A percentile compares a stretch with the other conserved stretches of the same genome.
Evolutionary conservation across 1,140 invertebrate species (phyloP).

Genomic region (Hycleus phaleratus): DNA sequence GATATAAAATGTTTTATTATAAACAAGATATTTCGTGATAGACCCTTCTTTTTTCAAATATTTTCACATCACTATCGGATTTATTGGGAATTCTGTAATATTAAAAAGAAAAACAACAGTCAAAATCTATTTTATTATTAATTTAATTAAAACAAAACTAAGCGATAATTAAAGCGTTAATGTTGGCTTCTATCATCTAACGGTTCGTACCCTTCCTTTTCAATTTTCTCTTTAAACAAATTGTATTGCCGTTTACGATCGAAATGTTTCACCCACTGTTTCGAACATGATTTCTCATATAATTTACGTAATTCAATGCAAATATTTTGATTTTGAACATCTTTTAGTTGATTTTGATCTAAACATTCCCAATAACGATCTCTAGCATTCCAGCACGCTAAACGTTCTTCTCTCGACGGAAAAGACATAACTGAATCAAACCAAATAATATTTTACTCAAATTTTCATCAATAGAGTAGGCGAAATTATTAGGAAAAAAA

Average conservation of each 20-base stretch:
- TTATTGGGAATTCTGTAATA: conserved; percentile 34
- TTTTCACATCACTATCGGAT: conserved; percentile 19
- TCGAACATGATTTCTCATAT: conserved; percentile 78
- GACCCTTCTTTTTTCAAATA: conserved; percentile 25
- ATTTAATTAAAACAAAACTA: conserved; percentile 11
- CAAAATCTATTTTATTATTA: neutral
- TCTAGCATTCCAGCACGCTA: conserved; percentile 74
- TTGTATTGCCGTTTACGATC: conserved; percentile 81
- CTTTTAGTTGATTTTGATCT: conserved; percentile 49
- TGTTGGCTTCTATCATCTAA: conserved; percentile 35
- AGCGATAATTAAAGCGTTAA: neutral
- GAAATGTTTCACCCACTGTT: conserved; percentile 91
- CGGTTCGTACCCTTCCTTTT: conserved; percentile 76
- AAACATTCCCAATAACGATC: conserved; percentile 89
- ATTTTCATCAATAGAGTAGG: neutral
- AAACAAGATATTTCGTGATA: conserved; percentile 29
- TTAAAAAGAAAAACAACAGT: conserved; percentile 11
- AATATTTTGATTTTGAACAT: conserved; percentile 36
- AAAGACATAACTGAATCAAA: conserved; percentile 60
- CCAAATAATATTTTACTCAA: neutral
- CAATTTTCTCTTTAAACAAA: conserved; percentile 81
- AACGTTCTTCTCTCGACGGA: conserved; percentile 70
- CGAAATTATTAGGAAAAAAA: neutral
- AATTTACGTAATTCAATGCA: conserved; percentile 66
- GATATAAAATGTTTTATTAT: neutral